These are phyloP conservation scores for Vollenhovia emeryi DNA, from an alignment of 1,140 invertebrate species.

Conservation along the genomic window DNA sequence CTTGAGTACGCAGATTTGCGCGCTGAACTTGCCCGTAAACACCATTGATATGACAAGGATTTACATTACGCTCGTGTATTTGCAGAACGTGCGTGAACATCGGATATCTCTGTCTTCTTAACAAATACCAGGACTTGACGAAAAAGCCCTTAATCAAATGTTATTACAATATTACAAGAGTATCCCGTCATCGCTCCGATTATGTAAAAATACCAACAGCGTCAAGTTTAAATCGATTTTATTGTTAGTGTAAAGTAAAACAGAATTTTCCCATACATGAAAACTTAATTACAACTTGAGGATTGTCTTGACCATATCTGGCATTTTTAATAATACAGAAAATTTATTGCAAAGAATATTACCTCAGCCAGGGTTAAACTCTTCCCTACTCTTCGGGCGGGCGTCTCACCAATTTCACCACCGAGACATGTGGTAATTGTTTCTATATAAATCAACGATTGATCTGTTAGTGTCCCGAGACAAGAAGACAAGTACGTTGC, in stretches of 20 bases:
- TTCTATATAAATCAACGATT: background rate
- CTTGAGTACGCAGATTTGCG: slow-evolving; percentile 38
- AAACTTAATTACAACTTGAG: too few relatives aligned
- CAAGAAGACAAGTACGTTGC: too few relatives aligned
- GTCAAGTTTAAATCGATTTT: background rate
- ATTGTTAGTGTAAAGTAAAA: too few relatives aligned
- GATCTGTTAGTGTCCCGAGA: background rate
- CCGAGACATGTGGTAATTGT: too few relatives aligned
- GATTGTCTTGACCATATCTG: too few relatives aligned
- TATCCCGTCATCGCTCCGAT: background rate
- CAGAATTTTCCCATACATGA: too few relatives aligned
- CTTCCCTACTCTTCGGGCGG: too few relatives aligned
- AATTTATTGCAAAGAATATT: too few relatives aligned
- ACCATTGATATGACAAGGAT: slow-evolving; percentile 18
- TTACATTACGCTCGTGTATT: slow-evolving; percentile 38
- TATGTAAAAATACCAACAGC: background rate
- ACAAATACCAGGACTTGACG: background rate
- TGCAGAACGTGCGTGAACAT: slow-evolving; percentile 42
- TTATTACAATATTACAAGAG: background rate
- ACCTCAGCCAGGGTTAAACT: too few relatives aligned
- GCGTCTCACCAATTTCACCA: too few relatives aligned
- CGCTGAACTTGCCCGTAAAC: slow-evolving; percentile 31
- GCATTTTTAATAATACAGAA: too few relatives aligned
- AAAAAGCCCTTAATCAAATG: background rate
- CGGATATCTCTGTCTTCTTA: slow-evolving; percentile 22